A percentile compares a stretch with the other conserved stretches of the same genome.
Conservation (phyloP, 2,888 invertebrate genomes). For the Hanleya hanleyi region DNA sequence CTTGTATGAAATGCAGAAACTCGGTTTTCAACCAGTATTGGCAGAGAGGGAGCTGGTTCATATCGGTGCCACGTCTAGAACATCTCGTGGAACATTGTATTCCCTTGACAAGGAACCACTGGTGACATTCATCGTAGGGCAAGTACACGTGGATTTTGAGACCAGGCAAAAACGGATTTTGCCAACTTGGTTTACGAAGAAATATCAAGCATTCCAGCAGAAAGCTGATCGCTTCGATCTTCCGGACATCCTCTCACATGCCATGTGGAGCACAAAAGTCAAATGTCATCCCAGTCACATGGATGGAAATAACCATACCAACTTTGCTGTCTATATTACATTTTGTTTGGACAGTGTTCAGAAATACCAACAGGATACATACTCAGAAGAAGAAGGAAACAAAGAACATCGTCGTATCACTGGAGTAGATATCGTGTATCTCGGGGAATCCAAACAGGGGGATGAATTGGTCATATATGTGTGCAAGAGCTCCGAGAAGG, state of each 20-base stretch:
- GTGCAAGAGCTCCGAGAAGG: too few relatives aligned
- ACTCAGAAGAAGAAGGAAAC: not conserved
- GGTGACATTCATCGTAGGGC: not conserved
- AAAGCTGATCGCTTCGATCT: not conserved
- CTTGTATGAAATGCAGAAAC: not conserved
- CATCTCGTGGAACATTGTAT: not conserved
- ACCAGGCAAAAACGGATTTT: not conserved
- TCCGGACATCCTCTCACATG: not conserved
- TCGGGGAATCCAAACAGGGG: not conserved
- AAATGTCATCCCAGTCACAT: not conserved
- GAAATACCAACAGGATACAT: not conserved
- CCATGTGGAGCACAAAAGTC: not conserved
- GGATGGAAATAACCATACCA: not conserved
- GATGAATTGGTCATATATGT: not conserved
- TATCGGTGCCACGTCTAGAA: not conserved
- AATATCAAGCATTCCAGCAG: not conserved
- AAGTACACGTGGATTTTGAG: not conserved
- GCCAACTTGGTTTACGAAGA: not conserved
- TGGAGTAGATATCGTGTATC: not conserved
- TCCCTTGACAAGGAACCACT: not conserved
- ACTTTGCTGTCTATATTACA: not conserved
- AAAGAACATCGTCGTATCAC: not conserved
- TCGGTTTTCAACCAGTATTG: not conserved
- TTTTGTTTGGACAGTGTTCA: not conserved
- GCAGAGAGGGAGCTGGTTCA: not conserved